These are phyloP conservation scores for Hermaeophaga mercurialis DNA, from an alignment of 2,888 invertebrate species.

Conservation along the genomic window DNA sequence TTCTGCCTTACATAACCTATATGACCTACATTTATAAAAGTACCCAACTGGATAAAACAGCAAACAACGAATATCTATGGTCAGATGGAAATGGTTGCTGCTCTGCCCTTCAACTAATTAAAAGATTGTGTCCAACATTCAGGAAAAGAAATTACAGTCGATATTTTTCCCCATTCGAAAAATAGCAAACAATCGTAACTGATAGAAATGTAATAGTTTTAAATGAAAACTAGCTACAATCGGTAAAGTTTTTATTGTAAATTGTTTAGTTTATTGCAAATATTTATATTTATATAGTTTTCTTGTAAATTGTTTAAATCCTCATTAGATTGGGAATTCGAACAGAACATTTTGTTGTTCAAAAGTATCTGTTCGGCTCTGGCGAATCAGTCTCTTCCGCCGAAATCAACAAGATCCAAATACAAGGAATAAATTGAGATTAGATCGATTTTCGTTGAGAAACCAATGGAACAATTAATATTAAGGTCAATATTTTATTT, in stretches of 20 bases:
- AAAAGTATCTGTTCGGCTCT: conserved; percentile 91
- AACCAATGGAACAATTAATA: conserved; percentile 68
- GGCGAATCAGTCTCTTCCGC: conserved; percentile 76
- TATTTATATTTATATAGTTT: too few relatives aligned
- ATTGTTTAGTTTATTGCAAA: conserved; percentile 93
- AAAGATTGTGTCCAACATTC: conserved; percentile 97
- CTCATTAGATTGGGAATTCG: conserved; percentile 85
- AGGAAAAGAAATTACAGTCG: conserved; percentile 91
- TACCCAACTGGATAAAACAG: conserved; percentile 95
- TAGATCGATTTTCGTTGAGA: conserved; percentile 96
- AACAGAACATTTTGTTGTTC: conserved; percentile 93
- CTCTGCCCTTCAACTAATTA: conserved; percentile 68
- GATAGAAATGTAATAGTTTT: conserved; percentile 91
- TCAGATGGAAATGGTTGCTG: conserved; percentile 60
- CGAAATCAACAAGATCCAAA: conserved; percentile 69
- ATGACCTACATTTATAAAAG: too few relatives aligned
- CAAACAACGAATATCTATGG: conserved; percentile 90
- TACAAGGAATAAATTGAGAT: conserved; percentile 98
- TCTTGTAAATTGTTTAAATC: too few relatives aligned
- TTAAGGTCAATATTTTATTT: not conserved
- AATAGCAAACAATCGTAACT: not conserved
- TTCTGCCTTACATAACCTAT: conserved; percentile 96
- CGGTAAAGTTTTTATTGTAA: conserved; percentile 93
- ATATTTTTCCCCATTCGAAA: conserved; percentile 46
- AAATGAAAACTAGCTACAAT: conserved; percentile 96